phyloP scores from a whole-genome alignment of 2,113 vertebrate genomes.

The Mus spicilegus region DNA sequence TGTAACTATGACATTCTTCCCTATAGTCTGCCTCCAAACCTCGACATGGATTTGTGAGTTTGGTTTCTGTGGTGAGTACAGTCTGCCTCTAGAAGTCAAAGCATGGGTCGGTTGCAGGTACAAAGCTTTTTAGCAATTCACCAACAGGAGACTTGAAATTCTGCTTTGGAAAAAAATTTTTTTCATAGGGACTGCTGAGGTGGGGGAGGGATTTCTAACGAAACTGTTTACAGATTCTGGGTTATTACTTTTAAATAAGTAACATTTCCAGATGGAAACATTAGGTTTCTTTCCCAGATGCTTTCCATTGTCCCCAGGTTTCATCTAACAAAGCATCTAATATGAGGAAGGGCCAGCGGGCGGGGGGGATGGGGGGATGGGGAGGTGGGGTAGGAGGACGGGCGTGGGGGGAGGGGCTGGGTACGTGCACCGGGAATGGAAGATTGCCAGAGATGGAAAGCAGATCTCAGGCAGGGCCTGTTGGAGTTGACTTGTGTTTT shows the following conservation, averaged over 20 bases:
- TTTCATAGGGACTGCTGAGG: neutral
- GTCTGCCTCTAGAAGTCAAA: neutral
- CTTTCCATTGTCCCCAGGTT: slow-evolving; percentile 75
- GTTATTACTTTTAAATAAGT: slow-evolving; percentile 72
- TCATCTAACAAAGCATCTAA: slow-evolving; percentile 72
- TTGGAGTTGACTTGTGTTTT: slow-evolving; percentile 64
- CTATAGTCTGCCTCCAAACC: neutral
- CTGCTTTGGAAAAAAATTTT: neutral
- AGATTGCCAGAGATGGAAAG: slow-evolving; percentile 51
- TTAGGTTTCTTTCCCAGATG: slow-evolving; percentile 57
- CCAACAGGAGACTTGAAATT: neutral
- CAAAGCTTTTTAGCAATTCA: neutral
- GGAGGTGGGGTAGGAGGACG: too few species aligned
- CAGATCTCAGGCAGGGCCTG: slow-evolving; percentile 45
- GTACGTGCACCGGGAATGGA: neutral
- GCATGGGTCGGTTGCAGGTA: neutral
- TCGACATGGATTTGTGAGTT: neutral
- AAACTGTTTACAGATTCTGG: slow-evolving; percentile 67
- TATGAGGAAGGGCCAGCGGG: slow-evolving; percentile 54
- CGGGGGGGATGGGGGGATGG: too few species aligned
- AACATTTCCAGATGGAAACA: slow-evolving; percentile 77
- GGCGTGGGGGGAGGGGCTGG: neutral
- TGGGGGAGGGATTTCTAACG: neutral
- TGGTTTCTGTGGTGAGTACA: neutral
- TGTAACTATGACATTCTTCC: neutral